Conservation (phyloP, 1,140 invertebrate species). For the Drosophila setifemur region DNA sequence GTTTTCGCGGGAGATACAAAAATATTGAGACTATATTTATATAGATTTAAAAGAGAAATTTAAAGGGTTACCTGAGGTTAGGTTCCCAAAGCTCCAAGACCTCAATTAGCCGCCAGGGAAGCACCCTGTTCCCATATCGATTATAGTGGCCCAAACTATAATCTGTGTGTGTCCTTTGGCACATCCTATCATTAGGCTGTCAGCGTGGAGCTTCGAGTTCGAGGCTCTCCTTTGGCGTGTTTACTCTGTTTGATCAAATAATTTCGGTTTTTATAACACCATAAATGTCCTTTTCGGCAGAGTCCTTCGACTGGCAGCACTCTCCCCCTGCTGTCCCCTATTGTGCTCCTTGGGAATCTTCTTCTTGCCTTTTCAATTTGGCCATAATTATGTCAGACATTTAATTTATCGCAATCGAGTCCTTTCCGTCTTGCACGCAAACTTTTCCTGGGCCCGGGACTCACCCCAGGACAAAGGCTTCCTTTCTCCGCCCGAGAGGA, state of each 20-base stretch:
- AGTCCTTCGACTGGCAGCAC: slow-evolving; percentile 8
- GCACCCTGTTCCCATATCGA: slow-evolving; percentile 16
- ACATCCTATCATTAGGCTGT: slow-evolving; percentile 55
- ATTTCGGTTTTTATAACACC: slow-evolving; percentile 58
- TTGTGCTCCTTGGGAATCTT: slow-evolving; percentile 18
- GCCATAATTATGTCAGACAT: slow-evolving; percentile 77
- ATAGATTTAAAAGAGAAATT: too few relatives aligned
- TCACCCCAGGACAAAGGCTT: slow-evolving; percentile 21
- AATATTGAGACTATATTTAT: too few relatives aligned
- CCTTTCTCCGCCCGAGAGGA: slow-evolving; percentile 12
- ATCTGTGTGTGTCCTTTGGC: slow-evolving; percentile 22
- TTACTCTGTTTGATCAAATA: slow-evolving; percentile 71
- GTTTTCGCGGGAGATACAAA: too few relatives aligned
- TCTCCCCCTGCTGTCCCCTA: background rate
- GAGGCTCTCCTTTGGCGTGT: slow-evolving; percentile 27
- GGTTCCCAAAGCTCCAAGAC: background rate
- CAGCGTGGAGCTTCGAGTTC: slow-evolving; percentile 40
- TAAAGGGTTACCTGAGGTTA: background rate
- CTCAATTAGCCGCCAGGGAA: background rate
- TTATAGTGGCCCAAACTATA: slow-evolving; percentile 20
- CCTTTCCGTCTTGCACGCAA: slow-evolving; percentile 48
- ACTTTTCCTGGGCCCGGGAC: slow-evolving; percentile 47
- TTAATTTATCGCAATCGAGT: slow-evolving; percentile 68
- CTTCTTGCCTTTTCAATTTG: slow-evolving; percentile 57
- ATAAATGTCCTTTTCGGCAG: slow-evolving; percentile 34